Percentiles rank a stretch among this genome's conserved stretches.
These are phyloP conservation scores for Clarias fuscus DNA, from an alignment of 2,797 vertebrate genomes.

Conservation along the genomic window DNA sequence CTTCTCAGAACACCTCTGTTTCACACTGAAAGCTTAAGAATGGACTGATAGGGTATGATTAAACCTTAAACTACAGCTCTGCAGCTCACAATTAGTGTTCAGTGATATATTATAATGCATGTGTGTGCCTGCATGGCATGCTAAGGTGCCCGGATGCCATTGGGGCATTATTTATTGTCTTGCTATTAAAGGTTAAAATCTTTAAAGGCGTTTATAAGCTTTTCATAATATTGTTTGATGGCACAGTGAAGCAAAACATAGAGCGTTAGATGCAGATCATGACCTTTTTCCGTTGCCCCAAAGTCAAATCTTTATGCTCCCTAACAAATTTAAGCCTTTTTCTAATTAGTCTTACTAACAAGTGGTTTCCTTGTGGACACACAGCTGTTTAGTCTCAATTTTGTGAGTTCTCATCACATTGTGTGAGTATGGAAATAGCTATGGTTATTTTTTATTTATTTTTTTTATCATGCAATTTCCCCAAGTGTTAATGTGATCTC, in stretches of 20 bases:
- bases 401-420: no score
- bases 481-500: no score
- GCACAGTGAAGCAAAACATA: background rate
- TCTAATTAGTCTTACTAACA: no score
- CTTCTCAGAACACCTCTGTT: slow-evolving; percentile 15
- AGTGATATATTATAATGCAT: background rate
- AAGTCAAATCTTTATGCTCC: no score
- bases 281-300: no score
- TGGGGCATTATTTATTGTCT: background rate
- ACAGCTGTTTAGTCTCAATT: no score
- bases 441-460: no score
- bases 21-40: slow-evolving; percentile 23
- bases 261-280: no score
- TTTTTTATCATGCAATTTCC: no score
- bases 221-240: background rate
- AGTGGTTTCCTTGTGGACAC: no score
- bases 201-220: background rate
- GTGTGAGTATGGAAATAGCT: no score
- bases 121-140: background rate
- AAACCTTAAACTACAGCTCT: slow-evolving; percentile 11
- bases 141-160: background rate
- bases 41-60: slow-evolving; percentile 11
- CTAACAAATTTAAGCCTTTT: no score
- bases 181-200: background rate
- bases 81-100: slow-evolving; percentile 11